phyloP scores from a whole-genome alignment of 2,797 vertebrate genomes.

The Ceyx erithaca region DNA sequence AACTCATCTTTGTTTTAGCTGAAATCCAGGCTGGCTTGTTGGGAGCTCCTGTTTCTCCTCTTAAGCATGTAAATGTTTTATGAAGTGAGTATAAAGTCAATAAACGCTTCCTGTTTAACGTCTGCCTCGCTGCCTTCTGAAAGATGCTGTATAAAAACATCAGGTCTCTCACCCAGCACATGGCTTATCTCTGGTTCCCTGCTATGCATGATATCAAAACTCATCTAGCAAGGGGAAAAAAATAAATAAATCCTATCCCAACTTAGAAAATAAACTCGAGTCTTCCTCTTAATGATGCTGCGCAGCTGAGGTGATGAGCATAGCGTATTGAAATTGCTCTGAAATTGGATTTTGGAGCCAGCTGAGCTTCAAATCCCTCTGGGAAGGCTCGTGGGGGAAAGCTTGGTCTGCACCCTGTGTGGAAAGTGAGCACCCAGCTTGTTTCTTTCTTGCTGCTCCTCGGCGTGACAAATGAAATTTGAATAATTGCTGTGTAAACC shows the following conservation, averaged over 20 bases:
- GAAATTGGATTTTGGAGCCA: slow-evolving; percentile 8
- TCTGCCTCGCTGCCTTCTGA: slow-evolving; percentile 17
- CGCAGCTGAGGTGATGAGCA: not conserved
- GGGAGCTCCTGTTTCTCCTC: slow-evolving; percentile 11
- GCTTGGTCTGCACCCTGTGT: not conserved
- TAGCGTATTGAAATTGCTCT: not conserved
- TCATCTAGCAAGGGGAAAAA: not conserved
- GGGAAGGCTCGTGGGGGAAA: not conserved
- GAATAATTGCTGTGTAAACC: slow-evolving; percentile 48
- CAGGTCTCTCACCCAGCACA: not conserved
- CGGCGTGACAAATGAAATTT: not conserved
- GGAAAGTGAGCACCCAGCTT: not conserved
- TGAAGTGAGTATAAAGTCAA: slow-evolving; percentile 76
- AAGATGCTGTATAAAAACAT: slow-evolving; percentile 26
- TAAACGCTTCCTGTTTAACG: slow-evolving; percentile 80
- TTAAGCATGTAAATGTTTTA: slow-evolving; percentile 61
- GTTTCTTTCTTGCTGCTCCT: not conserved
- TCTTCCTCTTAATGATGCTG: not conserved
- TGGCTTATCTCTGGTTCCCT: not conserved
- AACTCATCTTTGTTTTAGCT: slow-evolving; percentile 11
- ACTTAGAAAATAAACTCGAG: not conserved
- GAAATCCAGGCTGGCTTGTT: not conserved
- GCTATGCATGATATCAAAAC: slow-evolving; percentile 18
- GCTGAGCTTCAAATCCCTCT: not conserved
- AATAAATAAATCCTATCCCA: not conserved